These are phyloP conservation scores for Sylvia borin DNA, from an alignment of 2,797 vertebrate genomes.

Conservation along the genomic window DNA sequence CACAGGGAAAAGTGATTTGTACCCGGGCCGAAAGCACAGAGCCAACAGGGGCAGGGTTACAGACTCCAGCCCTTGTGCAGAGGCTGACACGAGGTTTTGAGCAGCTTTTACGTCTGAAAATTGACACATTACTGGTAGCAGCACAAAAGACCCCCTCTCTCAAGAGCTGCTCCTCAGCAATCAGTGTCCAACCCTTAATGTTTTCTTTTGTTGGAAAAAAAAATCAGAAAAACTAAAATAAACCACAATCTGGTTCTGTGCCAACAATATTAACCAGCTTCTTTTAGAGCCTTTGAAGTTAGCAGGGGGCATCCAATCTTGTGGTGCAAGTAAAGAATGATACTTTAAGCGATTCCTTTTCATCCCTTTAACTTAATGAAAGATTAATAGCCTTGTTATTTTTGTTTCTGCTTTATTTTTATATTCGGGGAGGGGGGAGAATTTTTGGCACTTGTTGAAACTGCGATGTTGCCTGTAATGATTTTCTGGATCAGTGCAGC, in stretches of 20 bases:
- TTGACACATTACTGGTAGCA: background rate
- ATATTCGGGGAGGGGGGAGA: slow-evolving; percentile 18
- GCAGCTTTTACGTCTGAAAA: slow-evolving; percentile 25
- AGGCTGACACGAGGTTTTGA: background rate
- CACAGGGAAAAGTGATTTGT: background rate
- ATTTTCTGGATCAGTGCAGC: slow-evolving; percentile 83
- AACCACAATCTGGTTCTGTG: slow-evolving; percentile 89
- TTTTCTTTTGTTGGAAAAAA: slow-evolving; percentile 71
- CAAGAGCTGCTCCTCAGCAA: slow-evolving; percentile 1
- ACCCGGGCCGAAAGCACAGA: background rate
- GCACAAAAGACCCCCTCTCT: slow-evolving; percentile 36
- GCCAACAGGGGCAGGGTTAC: background rate
- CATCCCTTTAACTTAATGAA: slow-evolving; percentile 99
- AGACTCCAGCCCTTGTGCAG: background rate
- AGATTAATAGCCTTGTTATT: slow-evolving; percentile 99
- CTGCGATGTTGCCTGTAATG: slow-evolving; percentile 78
- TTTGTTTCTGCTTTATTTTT: slow-evolving; percentile 90
- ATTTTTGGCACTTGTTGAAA: slow-evolving; percentile 83
- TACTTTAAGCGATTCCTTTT: slow-evolving; percentile 99
- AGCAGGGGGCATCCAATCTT: slow-evolving; percentile 92
- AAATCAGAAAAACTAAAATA: slow-evolving; percentile 84
- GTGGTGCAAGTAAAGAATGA: slow-evolving; percentile 90
- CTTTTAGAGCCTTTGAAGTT: slow-evolving; percentile 93
- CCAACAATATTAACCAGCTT: slow-evolving; percentile 92
- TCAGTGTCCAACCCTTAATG: slow-evolving; percentile 27